Base-by-base conservation (phyloP, 2,888 invertebrate genomes). In the Petrolisthes manimaculis region DNA sequence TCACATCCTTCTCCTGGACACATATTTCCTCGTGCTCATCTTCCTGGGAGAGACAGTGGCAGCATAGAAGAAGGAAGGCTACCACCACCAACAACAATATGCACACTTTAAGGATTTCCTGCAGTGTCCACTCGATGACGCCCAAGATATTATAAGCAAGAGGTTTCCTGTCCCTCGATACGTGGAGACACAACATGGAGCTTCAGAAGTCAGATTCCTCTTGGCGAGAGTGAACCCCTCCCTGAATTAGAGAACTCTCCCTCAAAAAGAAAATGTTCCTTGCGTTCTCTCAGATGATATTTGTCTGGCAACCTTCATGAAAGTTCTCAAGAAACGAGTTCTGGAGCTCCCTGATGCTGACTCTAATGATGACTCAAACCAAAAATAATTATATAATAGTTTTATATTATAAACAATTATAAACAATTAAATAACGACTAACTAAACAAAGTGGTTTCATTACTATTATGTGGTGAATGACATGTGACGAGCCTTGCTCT, bases 1-100 rank as follows among this genome's bases (percentile, higher is more conserved):
- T 93, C 95, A 98, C 89, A 99, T 99, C 92, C 95, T 99, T 78
- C 95, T 99, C 85, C 99, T 99, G 99, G 99, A 99, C 94, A 99
- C 99, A 0, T 99, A 99, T 95, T 99, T 99, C 95, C 99, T 99
- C 94, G 98, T 99, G 92, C 95, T 99, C 87, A 99, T 99, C 92
- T 99, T 99, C 94, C 99, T 99, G 92, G 99, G 99, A 93, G 99
- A 99, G 97, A 99, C 98, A 9, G 98, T 99, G 92, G 98, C 98
- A 1, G 97, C 97, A 92, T 99, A 99, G 99, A 95, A 98, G 89
- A 97, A 96, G 51, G 95, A 97, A 24, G 97, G 98, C 92, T 99
- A 99, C 94, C 98, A 99, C 93, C 97, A 98, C 92, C 96, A 97
- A 95, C 96, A 98, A 0, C 98, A 99, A 93, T 99, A 99, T 93